A percentile compares a stretch with the other conserved stretches of the same genome.
Evolutionary conservation across 2,888 invertebrate species (phyloP).

Genomic region (Prenolepis imparis): DNA sequence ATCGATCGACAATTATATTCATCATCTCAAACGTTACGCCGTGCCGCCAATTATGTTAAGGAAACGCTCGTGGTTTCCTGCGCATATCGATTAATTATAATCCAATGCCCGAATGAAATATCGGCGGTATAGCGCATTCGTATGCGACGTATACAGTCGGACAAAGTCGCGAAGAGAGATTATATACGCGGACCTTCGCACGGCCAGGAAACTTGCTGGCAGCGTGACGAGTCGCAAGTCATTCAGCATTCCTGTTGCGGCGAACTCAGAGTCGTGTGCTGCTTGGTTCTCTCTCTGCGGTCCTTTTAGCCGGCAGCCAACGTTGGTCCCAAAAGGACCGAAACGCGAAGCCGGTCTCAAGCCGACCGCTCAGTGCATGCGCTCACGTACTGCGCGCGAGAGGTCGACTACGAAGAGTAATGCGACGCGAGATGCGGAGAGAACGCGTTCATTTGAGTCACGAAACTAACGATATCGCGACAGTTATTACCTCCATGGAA

Average conservation of each 20-base stretch:
- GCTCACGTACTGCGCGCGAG: constrained; percentile 16
- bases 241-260: constrained; percentile 66
- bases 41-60: constrained; percentile 37
- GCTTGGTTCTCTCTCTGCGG: constrained; percentile 34
- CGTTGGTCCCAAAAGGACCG: constrained; percentile 64
- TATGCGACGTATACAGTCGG: constrained; percentile 25
- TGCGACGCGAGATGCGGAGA: constrained; percentile 40
- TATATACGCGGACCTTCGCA: constrained; percentile 50
- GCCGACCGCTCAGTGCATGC: not conserved
- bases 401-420: constrained; percentile 22
- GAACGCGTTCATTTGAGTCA: constrained; percentile 38
- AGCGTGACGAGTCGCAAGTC: constrained; percentile 67
- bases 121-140: constrained; percentile 44
- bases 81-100: constrained; percentile 37
- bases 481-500: constrained; percentile 34
- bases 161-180: constrained; percentile 36
- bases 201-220: constrained; percentile 48
- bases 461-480: constrained; percentile 30
- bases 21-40: constrained; percentile 15
- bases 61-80: constrained; percentile 19
- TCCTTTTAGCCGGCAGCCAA: constrained; percentile 52
- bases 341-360: constrained; percentile 58
- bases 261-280: constrained; percentile 25
- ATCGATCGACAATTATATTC: constrained; percentile 37
- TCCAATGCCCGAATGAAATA: constrained; percentile 39